These are phyloP conservation scores for Vulpes ferrilata DNA, from an alignment of 2,113 vertebrate genomes.

Conservation along the genomic window DNA sequence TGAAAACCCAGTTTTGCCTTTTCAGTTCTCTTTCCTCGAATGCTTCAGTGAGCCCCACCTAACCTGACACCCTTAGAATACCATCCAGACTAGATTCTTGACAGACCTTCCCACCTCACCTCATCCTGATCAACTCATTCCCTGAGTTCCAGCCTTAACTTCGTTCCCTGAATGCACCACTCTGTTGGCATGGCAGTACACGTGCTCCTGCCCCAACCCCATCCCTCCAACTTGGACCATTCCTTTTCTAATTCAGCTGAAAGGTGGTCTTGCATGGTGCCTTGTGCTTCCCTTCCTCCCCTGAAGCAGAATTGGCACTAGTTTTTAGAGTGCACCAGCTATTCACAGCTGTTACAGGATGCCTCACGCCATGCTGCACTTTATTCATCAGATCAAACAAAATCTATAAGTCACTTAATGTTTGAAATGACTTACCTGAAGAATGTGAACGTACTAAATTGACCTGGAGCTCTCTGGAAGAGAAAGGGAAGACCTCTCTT, in stretches of 20 bases:
- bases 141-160: not conserved
- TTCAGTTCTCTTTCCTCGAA: not conserved
- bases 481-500: constrained; percentile 54
- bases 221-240: not conserved
- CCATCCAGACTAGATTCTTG: not conserved
- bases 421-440: constrained; percentile 89
- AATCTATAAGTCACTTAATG: not conserved
- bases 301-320: not conserved
- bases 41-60: not conserved
- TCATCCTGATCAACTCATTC: not conserved
- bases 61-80: not conserved
- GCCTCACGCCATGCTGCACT: not conserved
- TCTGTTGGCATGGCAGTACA: not conserved
- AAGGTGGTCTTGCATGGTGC: not conserved
- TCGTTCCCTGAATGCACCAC: not conserved
- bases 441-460: constrained; percentile 98
- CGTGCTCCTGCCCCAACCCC: not conserved
- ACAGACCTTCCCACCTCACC: not conserved
- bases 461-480: constrained; percentile 95
- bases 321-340: not conserved
- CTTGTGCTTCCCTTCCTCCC: not conserved
- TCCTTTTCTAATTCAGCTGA: not conserved
- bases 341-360: accelerated
- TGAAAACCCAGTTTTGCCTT: not conserved
- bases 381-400: not conserved